Evolutionary conservation across 2,113 vertebrate genomes (phyloP).

Genomic region (Ciconia maguari): DNA sequence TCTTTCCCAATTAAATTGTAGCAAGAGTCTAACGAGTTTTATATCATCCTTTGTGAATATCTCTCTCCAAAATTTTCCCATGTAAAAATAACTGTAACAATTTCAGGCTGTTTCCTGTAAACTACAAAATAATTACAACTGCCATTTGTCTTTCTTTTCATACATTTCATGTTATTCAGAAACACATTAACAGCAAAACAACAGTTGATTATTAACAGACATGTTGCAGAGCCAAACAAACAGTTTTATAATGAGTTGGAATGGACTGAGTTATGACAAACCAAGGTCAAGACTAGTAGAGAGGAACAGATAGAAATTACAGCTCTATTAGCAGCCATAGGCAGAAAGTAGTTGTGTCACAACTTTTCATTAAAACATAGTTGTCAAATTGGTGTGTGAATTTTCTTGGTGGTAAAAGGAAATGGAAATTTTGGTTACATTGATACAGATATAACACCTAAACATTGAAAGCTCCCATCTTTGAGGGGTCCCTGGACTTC

Average conservation of each 20-base stretch:
- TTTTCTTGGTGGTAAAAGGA: not conserved
- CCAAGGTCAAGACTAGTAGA: not conserved
- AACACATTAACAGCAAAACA: not conserved
- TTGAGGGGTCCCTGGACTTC: not conserved
- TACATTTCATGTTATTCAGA: not conserved
- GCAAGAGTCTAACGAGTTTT: not conserved
- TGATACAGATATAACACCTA: not conserved
- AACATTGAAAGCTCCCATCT: not conserved
- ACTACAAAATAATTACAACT: not conserved
- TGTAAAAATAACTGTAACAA: constrained; percentile 11
- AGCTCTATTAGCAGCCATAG: not conserved
- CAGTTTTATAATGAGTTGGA: not conserved
- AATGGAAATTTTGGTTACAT: not conserved
- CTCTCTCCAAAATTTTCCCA: constrained; percentile 1
- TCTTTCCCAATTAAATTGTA: not conserved
- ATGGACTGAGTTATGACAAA: not conserved
- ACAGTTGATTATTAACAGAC: constrained; percentile 17
- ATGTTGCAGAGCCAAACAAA: not conserved
- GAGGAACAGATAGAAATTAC: not conserved
- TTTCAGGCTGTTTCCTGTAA: constrained; percentile 19
- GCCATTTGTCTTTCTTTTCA: not conserved
- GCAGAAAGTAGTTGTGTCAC: not conserved
- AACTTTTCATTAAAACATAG: not conserved
- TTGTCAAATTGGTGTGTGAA: not conserved
- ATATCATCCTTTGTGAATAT: not conserved